A percentile compares a stretch with the other conserved stretches of the same genome.
Evolutionary conservation across 2,888 invertebrate genomes (phyloP).

Genomic region (Cynaeus angustus): DNA sequence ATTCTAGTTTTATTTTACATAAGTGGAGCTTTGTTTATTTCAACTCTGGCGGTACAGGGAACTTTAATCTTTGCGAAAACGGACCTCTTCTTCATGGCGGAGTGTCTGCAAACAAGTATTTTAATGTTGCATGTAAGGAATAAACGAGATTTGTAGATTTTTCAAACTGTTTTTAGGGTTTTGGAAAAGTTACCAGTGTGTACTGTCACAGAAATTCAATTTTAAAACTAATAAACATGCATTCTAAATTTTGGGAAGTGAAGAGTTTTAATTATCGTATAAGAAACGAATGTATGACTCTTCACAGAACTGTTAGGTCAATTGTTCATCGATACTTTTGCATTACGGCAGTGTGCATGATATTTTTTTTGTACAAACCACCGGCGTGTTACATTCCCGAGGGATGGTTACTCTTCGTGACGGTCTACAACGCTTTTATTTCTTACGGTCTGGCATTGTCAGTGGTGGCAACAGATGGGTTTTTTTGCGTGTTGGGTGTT

Average conservation of each 20-base stretch:
- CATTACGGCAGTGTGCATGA: neutral
- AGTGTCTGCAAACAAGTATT: constrained; percentile 22
- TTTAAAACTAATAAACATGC: neutral
- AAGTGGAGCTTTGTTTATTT: constrained; percentile 1
- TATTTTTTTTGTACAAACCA: constrained; percentile 7
- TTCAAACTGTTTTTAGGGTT: neutral
- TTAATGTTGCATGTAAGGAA: constrained; percentile 18
- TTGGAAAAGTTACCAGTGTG: constrained; percentile 11
- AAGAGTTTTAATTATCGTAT: neutral
- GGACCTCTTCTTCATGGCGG: constrained; percentile 18
- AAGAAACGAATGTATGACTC: neutral
- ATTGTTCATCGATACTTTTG: constrained; percentile 1
- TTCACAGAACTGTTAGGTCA: neutral
- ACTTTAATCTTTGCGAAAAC: neutral
- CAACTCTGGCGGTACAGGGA: neutral
- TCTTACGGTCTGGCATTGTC: neutral
- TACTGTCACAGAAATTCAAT: neutral
- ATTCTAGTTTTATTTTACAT: neutral
- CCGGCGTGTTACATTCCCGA: constrained; percentile 11
- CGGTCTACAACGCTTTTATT: neutral
- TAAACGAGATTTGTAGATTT: neutral
- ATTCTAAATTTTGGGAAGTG: constrained; percentile 12
- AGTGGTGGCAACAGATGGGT: constrained; percentile 4
- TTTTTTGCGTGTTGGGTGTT: constrained; percentile 5
- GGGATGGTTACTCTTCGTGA: neutral